These are phyloP conservation scores for Volucella inflata DNA, from an alignment of 2,888 invertebrate species.

Conservation along the genomic window DNA sequence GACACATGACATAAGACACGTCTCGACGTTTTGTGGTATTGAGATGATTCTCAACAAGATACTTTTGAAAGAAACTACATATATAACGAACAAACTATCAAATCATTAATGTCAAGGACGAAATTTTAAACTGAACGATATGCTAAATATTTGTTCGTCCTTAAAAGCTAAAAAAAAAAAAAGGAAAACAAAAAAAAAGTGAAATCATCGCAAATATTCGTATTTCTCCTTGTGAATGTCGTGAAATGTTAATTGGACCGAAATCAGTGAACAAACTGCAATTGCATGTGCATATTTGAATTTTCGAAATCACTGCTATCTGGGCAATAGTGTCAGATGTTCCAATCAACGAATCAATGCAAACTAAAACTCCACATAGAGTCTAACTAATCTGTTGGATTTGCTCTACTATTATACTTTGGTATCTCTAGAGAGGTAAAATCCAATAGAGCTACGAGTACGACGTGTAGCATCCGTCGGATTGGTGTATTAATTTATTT, in stretches of 20 bases:
- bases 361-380: background rate
- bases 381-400: conserved; percentile 21
- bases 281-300: conserved; percentile 8
- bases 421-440: background rate
- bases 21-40: background rate
- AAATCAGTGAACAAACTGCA: conserved; percentile 11
- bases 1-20: background rate
- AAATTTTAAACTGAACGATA: too few relatives aligned
- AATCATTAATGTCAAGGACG: too few relatives aligned
- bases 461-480: conserved; percentile 9
- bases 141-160: too few relatives aligned
- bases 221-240: background rate
- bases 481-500: conserved; percentile 51
- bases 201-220: too few relatives aligned
- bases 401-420: background rate
- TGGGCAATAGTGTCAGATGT: conserved; percentile 11
- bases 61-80: too few relatives aligned
- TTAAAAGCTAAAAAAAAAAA: too few relatives aligned
- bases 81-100: too few relatives aligned
- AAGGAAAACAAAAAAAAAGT: too few relatives aligned
- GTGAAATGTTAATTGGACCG: conserved; percentile 18
- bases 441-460: background rate
- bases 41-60: too few relatives aligned
- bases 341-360: conserved; percentile 39
- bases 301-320: conserved; percentile 1